Percentiles rank a stretch among this genome's conserved stretches.
phyloP scores from a whole-genome alignment of 2,888 invertebrate species.

The Parascotia fuliginaria region DNA sequence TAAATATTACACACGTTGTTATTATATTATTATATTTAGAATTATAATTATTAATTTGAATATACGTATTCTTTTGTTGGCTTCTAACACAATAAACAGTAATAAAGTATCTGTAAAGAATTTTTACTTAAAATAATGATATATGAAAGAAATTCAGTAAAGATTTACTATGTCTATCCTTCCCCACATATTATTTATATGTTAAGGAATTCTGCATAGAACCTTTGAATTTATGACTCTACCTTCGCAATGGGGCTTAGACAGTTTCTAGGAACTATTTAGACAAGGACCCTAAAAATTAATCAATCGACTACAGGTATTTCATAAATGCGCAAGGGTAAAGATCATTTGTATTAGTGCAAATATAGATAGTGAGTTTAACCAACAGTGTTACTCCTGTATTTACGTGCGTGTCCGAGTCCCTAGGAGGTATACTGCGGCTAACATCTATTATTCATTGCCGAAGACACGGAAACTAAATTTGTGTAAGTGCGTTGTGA shows the following conservation, averaged over 20 bases:
- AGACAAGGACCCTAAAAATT: slow-evolving; percentile 38
- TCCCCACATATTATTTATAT: slow-evolving; percentile 25
- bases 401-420: slow-evolving; percentile 43
- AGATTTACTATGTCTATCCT: slow-evolving; percentile 25
- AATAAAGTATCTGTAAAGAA: not conserved
- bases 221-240: slow-evolving; percentile 31
- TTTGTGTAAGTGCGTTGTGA: slow-evolving; percentile 84
- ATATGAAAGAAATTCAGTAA: not conserved
- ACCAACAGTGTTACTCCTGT: slow-evolving; percentile 15
- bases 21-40: slow-evolving; percentile 14
- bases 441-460: slow-evolving; percentile 81
- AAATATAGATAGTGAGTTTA: slow-evolving; percentile 36
- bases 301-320: slow-evolving; percentile 38
- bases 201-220: slow-evolving; percentile 25
- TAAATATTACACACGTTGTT: slow-evolving; percentile 15
- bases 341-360: slow-evolving; percentile 42
- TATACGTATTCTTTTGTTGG: not conserved
- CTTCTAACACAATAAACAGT: not conserved
- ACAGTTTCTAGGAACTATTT: slow-evolving; percentile 33
- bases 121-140: not conserved
- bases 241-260: slow-evolving; percentile 21
- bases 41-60: slow-evolving; percentile 20
- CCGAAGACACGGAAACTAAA: slow-evolving; percentile 80
- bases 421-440: slow-evolving; percentile 57
- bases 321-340: slow-evolving; percentile 26